These are phyloP conservation scores for Eucera pruinosa DNA, from an alignment of 2,888 invertebrate species.

Conservation along the genomic window DNA sequence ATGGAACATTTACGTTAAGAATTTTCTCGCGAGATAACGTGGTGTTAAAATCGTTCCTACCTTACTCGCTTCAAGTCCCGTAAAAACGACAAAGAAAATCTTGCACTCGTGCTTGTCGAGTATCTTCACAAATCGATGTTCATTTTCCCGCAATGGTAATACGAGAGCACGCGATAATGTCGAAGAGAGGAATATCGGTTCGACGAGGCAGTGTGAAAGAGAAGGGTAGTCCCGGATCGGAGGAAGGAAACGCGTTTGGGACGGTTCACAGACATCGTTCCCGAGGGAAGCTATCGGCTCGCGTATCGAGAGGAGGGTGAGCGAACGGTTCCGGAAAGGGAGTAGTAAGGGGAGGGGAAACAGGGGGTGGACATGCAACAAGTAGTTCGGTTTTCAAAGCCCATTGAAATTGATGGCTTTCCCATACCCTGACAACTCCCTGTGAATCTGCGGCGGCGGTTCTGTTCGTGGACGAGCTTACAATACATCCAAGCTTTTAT, in stretches of 20 bases:
- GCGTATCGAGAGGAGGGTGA: slow-evolving; percentile 84
- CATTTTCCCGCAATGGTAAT: not conserved
- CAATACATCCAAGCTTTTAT: slow-evolving; percentile 83
- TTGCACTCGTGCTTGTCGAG: not conserved
- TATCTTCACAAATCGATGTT: not conserved
- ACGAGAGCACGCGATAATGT: slow-evolving; percentile 5
- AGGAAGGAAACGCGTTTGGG: slow-evolving; percentile 73
- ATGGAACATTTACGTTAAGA: too few species aligned
- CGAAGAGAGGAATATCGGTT: slow-evolving; percentile 13
- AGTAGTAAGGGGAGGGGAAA: slow-evolving; percentile 68
- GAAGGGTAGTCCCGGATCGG: slow-evolving; percentile 71
- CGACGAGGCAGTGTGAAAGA: slow-evolving; percentile 21
- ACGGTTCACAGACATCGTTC: slow-evolving; percentile 81
- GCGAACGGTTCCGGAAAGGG: slow-evolving; percentile 78
- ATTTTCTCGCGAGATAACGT: too few species aligned
- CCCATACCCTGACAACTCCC: slow-evolving; percentile 83
- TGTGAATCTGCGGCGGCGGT: slow-evolving; percentile 67
- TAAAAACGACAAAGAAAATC: not conserved
- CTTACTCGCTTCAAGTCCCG: not conserved
- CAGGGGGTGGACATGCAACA: slow-evolving; percentile 80
- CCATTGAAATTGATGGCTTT: slow-evolving; percentile 85
- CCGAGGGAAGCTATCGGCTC: slow-evolving; percentile 84
- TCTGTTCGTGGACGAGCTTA: slow-evolving; percentile 79
- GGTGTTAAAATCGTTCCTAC: too few species aligned
- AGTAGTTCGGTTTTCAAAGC: slow-evolving; percentile 85